Percentiles rank a stretch among this genome's conserved stretches.
Conservation (phyloP, 1,140 invertebrate species). For the Pantala flavescens region DNA sequence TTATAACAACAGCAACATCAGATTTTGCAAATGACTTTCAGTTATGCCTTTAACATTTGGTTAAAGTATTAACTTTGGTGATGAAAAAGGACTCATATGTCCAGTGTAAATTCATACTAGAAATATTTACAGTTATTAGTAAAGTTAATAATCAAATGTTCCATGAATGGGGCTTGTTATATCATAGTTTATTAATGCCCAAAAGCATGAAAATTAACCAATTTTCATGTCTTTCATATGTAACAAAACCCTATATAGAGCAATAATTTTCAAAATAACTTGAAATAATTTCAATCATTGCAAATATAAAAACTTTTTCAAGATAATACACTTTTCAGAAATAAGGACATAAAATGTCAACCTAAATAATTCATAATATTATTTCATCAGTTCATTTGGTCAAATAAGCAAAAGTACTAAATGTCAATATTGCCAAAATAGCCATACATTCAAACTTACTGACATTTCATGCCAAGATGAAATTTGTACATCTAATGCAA, state of each 20-base stretch:
- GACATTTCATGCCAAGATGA: not conserved
- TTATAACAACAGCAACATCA: not conserved
- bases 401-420: not conserved
- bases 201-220: not conserved
- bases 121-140: not conserved
- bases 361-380: not conserved
- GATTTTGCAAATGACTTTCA: not conserved
- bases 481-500: not conserved
- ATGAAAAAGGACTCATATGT: not conserved
- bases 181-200: not conserved
- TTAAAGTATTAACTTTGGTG: not conserved
- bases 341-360: too few relatives aligned
- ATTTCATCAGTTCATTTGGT: not conserved
- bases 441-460: not conserved
- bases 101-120: not conserved
- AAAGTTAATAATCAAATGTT: not conserved
- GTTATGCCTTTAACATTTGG: not conserved
- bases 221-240: not conserved
- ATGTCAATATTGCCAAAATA: not conserved
- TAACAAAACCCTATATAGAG: not conserved
- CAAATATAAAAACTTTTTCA: not conserved
- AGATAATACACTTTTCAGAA: not conserved
- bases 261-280: too few relatives aligned
- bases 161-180: not conserved
- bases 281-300: not conserved